These are phyloP conservation scores for Craterocephalus amniculus DNA, from an alignment of 2,797 vertebrate genomes.

Conservation along the genomic window DNA sequence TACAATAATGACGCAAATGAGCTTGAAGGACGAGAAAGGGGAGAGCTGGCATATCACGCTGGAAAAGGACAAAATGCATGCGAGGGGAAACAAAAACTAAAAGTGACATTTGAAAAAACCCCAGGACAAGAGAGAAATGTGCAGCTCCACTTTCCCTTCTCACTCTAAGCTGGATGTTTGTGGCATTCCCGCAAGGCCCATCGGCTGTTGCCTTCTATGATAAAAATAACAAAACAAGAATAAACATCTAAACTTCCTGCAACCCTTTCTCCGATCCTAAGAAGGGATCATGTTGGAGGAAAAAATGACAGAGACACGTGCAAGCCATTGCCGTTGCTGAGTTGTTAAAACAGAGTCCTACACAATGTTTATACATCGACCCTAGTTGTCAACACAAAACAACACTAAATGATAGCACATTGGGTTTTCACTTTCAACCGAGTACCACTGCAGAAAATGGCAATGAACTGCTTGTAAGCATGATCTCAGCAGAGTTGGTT, in stretches of 20 bases:
- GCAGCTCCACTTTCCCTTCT: constrained; percentile 26
- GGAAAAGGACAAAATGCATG: constrained; percentile 39
- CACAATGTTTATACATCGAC: constrained; percentile 1
- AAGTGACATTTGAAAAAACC: constrained; percentile 70
- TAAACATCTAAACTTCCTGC: constrained; percentile 46
- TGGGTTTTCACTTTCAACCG: constrained; percentile 10
- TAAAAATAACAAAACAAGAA: constrained; percentile 21
- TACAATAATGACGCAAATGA: constrained; percentile 45
- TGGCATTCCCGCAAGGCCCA: constrained; percentile 54
- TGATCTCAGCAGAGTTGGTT: constrained; percentile 14
- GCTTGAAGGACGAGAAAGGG: constrained; percentile 20
- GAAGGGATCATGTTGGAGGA: constrained; percentile 46
- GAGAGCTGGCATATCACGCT: constrained; percentile 16
- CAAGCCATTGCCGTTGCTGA: constrained; percentile 23
- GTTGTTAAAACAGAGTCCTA: constrained; percentile 22
- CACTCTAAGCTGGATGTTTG: constrained; percentile 47
- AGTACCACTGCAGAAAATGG: constrained; percentile 8
- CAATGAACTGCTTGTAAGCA: constrained; percentile 18
- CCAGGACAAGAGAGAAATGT: constrained; percentile 42
- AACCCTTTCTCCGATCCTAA: constrained; percentile 56
- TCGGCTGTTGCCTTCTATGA: constrained; percentile 46
- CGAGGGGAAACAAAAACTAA: constrained; percentile 35
- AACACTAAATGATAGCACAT: constrained; percentile 6
- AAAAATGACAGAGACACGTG: constrained; percentile 15
- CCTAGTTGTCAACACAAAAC: neutral